These are phyloP conservation scores for Petromus typicus DNA, from an alignment of 2,113 vertebrate genomes.

Conservation along the genomic window DNA sequence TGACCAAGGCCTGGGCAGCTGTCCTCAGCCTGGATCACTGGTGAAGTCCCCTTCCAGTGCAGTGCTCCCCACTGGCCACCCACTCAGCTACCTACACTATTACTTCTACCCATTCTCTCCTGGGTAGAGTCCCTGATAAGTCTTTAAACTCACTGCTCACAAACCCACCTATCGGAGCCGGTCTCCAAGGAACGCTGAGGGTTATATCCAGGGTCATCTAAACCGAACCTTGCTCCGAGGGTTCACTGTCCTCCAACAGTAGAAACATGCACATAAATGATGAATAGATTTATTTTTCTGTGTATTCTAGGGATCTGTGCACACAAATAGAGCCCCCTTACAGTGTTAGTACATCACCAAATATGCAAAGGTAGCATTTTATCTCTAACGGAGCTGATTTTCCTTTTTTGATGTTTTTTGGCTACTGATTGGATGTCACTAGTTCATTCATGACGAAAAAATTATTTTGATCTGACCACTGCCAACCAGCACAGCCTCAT, in stretches of 20 bases:
- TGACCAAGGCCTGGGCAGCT: neutral
- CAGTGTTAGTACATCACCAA: conserved; percentile 4
- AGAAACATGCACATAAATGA: neutral
- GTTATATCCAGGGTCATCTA: neutral
- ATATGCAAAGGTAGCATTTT: neutral
- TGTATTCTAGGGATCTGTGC: neutral
- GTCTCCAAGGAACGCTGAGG: neutral
- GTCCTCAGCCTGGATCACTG: neutral
- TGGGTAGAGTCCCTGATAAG: neutral
- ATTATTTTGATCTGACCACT: neutral
- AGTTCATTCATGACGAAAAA: neutral
- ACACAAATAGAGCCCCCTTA: neutral
- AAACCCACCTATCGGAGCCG: neutral
- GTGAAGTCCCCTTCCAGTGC: neutral
- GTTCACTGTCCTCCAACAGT: neutral
- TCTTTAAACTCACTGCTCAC: neutral
- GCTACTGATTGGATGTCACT: neutral
- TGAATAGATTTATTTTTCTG: fast-evolving
- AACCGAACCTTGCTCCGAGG: neutral
- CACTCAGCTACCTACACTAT: neutral
- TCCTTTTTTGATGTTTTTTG: neutral
- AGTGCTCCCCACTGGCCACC: neutral
- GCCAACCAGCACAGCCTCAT: neutral
- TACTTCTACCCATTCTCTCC: neutral
- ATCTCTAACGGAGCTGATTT: neutral